Conservation (phyloP, 1,140 invertebrate genomes). For the Dreissena rostriformis region DNA sequence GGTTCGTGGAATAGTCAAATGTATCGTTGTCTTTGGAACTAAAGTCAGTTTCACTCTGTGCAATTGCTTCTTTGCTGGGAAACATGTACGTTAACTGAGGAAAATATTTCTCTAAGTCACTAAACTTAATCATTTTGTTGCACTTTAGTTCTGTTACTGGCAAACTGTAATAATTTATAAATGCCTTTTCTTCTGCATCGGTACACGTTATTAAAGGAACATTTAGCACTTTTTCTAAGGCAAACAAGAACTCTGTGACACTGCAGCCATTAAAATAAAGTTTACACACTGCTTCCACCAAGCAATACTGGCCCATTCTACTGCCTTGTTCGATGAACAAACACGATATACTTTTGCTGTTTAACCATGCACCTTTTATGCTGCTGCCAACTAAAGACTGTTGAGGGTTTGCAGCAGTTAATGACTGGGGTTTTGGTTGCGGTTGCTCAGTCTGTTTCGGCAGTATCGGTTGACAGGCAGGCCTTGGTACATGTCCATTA, state of each 20-base stretch:
- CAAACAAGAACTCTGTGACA: slow-evolving; percentile 76
- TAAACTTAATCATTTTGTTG: slow-evolving; percentile 76
- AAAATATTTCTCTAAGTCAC: slow-evolving; percentile 73
- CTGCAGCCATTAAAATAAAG: slow-evolving; percentile 76
- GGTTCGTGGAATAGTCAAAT: not conserved
- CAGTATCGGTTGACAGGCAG: not conserved
- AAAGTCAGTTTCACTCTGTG: slow-evolving; percentile 27
- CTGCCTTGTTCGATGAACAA: slow-evolving; percentile 63
- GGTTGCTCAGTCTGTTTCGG: not conserved
- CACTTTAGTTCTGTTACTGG: slow-evolving; percentile 75
- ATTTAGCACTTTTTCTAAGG: slow-evolving; percentile 72
- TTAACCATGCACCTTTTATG: slow-evolving; percentile 72
- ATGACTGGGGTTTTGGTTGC: slow-evolving; percentile 3
- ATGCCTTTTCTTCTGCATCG: slow-evolving; percentile 74
- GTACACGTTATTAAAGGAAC: slow-evolving; percentile 72
- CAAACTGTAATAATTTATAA: slow-evolving; percentile 78
- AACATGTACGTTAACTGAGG: slow-evolving; percentile 77
- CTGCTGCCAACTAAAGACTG: slow-evolving; percentile 3
- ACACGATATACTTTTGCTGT: slow-evolving; percentile 77
- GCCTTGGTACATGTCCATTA: not conserved
- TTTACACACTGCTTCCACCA: slow-evolving; percentile 78
- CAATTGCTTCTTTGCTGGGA: slow-evolving; percentile 47
- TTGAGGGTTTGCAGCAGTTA: slow-evolving; percentile 14
- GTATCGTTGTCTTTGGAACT: not conserved
- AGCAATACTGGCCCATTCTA: slow-evolving; percentile 69